These are phyloP conservation scores for Ancistrus triradiatus DNA, from an alignment of 2,113 vertebrate genomes.

Conservation along the genomic window DNA sequence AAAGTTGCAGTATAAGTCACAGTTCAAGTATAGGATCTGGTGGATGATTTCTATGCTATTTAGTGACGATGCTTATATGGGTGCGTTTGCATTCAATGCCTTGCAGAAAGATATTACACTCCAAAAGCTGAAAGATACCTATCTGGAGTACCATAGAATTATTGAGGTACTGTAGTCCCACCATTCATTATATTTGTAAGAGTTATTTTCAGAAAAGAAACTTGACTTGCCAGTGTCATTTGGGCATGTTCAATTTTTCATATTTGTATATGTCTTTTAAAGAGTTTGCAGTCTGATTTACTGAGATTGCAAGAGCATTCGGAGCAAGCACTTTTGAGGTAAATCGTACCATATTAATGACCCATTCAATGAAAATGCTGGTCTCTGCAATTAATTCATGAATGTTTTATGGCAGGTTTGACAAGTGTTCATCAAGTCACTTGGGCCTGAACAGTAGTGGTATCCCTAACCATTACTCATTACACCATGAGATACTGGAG, in stretches of 20 bases:
- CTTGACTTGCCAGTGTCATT: too few species aligned
- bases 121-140: slow-evolving; percentile 64
- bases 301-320: slow-evolving; percentile 65
- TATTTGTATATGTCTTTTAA: slow-evolving; percentile 22
- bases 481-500: slow-evolving; percentile 68
- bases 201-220: too few species aligned
- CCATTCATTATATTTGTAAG: not conserved
- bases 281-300: slow-evolving; percentile 66
- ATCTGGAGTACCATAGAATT: slow-evolving; percentile 63
- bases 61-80: too few species aligned
- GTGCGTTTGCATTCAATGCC: too few species aligned
- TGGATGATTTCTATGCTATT: too few species aligned
- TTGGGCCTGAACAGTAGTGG: slow-evolving; percentile 27
- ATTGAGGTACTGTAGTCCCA: slow-evolving; percentile 55
- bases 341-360: slow-evolving; percentile 16
- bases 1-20: too few species aligned
- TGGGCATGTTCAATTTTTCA: not conserved
- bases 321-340: slow-evolving; percentile 66
- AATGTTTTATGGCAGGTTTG: slow-evolving; percentile 57
- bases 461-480: slow-evolving; percentile 57
- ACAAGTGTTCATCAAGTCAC: slow-evolving; percentile 50
- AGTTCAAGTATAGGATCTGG: too few species aligned
- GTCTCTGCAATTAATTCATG: too few species aligned
- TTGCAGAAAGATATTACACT: slow-evolving; percentile 62
- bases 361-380: not conserved